These are phyloP conservation scores for Ariolimax columbianus DNA, from an alignment of 2,888 invertebrate species.

Conservation along the genomic window DNA sequence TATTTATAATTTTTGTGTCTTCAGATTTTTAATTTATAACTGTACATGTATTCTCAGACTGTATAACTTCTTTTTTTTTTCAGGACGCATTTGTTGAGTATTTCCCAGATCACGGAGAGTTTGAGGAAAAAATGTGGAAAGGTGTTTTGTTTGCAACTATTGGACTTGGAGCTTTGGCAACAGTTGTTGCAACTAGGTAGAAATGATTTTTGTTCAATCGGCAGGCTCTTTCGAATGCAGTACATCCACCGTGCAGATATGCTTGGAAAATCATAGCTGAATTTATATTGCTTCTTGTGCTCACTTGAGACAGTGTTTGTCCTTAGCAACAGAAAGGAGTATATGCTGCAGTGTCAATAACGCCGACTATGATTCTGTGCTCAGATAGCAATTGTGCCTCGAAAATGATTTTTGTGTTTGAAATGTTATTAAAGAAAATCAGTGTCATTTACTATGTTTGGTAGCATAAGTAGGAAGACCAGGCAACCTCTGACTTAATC, in stretches of 20 bases:
- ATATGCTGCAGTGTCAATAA: background rate
- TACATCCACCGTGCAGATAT: background rate
- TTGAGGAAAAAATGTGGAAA: conserved; percentile 75
- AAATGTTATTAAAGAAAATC: background rate
- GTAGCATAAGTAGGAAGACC: no score
- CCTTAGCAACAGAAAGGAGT: background rate
- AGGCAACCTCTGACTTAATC: background rate
- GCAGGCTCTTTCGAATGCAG: background rate
- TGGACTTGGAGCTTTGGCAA: conserved; percentile 76
- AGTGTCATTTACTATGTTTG: background rate
- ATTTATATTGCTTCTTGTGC: background rate
- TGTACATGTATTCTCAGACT: background rate
- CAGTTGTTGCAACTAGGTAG: conserved; percentile 65
- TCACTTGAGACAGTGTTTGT: background rate
- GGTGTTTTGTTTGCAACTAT: conserved; percentile 74
- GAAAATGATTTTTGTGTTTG: background rate
- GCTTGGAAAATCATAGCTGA: background rate
- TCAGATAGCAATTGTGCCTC: background rate
- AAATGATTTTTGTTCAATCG: background rate
- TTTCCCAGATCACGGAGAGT: conserved; percentile 73
- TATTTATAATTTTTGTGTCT: no score
- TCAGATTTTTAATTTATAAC: background rate
- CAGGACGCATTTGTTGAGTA: conserved; percentile 75
- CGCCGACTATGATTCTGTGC: background rate
- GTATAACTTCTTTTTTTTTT: conserved; percentile 51